These are phyloP conservation scores for Prinia subflava DNA, from an alignment of 2,113 vertebrate genomes.

Conservation along the genomic window DNA sequence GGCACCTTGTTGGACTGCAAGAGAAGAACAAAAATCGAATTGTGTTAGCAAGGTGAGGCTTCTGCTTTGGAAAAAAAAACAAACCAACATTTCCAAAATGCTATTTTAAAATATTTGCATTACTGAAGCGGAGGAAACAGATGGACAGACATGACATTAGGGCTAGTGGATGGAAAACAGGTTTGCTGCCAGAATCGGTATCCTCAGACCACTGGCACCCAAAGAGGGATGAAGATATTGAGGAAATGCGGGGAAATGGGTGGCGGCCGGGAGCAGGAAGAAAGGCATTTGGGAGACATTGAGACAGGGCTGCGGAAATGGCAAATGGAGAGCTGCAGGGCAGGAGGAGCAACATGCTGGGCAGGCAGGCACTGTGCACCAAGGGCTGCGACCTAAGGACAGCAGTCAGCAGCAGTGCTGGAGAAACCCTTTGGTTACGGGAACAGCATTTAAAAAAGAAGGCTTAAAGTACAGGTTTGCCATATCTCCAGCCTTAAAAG, in stretches of 20 bases:
- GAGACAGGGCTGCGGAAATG: neutral
- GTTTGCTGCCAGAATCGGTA: neutral
- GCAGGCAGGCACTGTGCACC: neutral
- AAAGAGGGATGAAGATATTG: neutral
- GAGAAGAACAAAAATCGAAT: conserved; percentile 36
- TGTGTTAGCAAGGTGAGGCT: neutral
- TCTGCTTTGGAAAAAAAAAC: neutral
- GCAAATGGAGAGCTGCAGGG: neutral
- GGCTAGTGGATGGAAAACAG: neutral
- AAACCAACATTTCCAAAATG: neutral
- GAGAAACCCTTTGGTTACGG: neutral
- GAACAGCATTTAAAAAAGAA: neutral
- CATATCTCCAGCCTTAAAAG: neutral
- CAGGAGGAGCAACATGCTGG: neutral
- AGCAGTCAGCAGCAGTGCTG: neutral
- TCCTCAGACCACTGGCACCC: neutral
- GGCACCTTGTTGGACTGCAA: conserved; percentile 98
- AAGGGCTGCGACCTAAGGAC: rapidly evolving
- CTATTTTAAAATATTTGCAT: neutral
- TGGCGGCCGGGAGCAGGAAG: neutral
- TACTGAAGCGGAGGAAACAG: neutral
- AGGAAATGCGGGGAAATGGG: neutral
- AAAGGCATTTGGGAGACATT: neutral
- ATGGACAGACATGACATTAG: neutral
- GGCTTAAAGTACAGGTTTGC: neutral